Conservation (phyloP, 2,888 invertebrate species). For the Mechanitis mazaeus region DNA sequence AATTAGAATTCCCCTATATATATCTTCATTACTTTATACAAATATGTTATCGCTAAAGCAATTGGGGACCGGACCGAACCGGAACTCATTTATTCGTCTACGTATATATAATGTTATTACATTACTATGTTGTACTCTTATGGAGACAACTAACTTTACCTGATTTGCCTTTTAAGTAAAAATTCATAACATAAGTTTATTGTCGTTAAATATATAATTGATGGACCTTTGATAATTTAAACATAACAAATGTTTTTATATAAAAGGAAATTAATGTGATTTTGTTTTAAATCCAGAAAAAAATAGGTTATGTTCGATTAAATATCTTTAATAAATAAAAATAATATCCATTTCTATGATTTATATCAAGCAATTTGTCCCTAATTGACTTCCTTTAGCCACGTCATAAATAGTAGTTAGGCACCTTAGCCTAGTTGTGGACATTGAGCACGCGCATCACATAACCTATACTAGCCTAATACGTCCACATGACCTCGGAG, state of each 20-base stretch:
- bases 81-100: background rate
- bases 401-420: constrained; percentile 3
- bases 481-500: constrained; percentile 60
- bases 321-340: too few relatives aligned
- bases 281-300: too few relatives aligned
- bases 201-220: too few relatives aligned
- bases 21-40: too few relatives aligned
- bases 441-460: constrained; percentile 57
- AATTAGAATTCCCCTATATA: too few relatives aligned
- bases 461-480: constrained; percentile 61
- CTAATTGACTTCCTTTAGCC: background rate
- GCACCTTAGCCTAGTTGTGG: constrained; percentile 24
- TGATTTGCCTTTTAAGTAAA: background rate
- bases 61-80: background rate
- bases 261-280: too few relatives aligned
- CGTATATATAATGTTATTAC: background rate
- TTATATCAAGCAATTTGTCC: too few relatives aligned
- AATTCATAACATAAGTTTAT: background rate
- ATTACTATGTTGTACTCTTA: background rate
- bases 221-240: too few relatives aligned
- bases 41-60: background rate
- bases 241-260: too few relatives aligned
- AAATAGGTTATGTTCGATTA: too few relatives aligned
- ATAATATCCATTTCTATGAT: too few relatives aligned
- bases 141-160: background rate